Percentiles rank a stretch among this genome's conserved stretches.
phyloP scores from a whole-genome alignment of 2,797 vertebrate species.

The Takifugu rubripes region DNA sequence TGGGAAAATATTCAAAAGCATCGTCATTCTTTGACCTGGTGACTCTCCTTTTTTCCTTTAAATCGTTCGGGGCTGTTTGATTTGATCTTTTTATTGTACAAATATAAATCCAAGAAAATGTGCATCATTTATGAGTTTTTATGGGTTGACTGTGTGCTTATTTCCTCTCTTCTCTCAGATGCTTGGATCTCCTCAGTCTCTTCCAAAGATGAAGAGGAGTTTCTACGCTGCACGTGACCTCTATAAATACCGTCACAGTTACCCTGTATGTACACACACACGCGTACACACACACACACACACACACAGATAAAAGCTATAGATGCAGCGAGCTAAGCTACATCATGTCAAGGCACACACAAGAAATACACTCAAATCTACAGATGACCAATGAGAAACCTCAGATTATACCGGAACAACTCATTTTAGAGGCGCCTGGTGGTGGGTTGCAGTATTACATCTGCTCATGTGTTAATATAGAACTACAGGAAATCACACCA shows the following conservation, averaged over 20 bases:
- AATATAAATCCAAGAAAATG: too few species aligned
- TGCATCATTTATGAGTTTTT: too few species aligned
- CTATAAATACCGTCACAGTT: conserved; percentile 97
- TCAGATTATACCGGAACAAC: too few species aligned
- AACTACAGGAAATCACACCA: conserved; percentile 89
- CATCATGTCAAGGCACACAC: neutral
- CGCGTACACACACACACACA: conserved; percentile 1
- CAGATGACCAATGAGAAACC: neutral
- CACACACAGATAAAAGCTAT: neutral
- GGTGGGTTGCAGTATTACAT: neutral
- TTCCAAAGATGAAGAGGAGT: conserved; percentile 93
- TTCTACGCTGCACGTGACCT: conserved; percentile 96
- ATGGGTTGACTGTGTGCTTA: too few species aligned
- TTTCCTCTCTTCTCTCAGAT: conserved; percentile 62
- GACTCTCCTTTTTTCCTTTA: too few species aligned
- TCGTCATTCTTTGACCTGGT: too few species aligned
- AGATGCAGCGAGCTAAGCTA: neutral
- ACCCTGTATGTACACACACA: conserved; percentile 78
- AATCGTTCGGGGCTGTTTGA: too few species aligned
- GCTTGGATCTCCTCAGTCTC: conserved; percentile 77
- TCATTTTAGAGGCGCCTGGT: too few species aligned
- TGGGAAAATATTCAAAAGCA: too few species aligned
- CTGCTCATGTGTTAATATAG: conserved; percentile 62
- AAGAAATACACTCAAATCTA: neutral
- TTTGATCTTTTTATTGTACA: too few species aligned